Conservation (phyloP, 2,113 vertebrate species). For the Odontophorus gujanensis region DNA sequence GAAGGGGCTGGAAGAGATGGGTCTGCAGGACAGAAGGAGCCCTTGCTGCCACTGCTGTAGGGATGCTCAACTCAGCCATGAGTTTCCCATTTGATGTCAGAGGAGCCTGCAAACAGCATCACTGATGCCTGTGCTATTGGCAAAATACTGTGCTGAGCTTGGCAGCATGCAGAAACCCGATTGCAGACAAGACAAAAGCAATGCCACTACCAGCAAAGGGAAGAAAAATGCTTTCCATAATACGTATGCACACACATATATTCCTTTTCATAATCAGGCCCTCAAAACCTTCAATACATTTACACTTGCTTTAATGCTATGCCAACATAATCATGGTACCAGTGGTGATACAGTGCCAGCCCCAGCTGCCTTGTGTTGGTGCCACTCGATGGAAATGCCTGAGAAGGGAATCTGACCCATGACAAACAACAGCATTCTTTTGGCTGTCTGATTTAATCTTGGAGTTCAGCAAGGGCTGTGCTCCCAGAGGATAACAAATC, state of each 20-base stretch:
- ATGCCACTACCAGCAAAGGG: background rate
- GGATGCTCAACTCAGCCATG: background rate
- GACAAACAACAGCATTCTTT: background rate
- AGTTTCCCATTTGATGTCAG: background rate
- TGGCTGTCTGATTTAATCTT: slow-evolving; percentile 27
- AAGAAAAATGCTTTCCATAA: background rate
- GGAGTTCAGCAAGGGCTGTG: background rate
- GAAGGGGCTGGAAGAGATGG: background rate
- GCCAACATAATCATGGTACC: background rate
- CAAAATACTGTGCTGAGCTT: background rate
- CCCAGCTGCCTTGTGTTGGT: background rate
- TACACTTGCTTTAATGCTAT: background rate
- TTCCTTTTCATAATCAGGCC: background rate
- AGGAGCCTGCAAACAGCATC: background rate
- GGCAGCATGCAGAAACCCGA: background rate
- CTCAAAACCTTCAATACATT: background rate
- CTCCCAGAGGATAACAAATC: slow-evolving; percentile 54
- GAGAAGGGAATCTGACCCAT: background rate
- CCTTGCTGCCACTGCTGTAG: background rate
- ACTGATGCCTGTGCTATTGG: background rate
- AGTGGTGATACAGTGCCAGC: background rate
- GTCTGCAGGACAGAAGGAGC: background rate
- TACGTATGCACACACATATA: fast-evolving
- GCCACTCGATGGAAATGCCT: background rate
- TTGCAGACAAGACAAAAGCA: background rate